A percentile compares a stretch with the other conserved stretches of the same genome.
Evolutionary conservation across 2,797 vertebrate species (phyloP).

Genomic region (Pterois miles): DNA sequence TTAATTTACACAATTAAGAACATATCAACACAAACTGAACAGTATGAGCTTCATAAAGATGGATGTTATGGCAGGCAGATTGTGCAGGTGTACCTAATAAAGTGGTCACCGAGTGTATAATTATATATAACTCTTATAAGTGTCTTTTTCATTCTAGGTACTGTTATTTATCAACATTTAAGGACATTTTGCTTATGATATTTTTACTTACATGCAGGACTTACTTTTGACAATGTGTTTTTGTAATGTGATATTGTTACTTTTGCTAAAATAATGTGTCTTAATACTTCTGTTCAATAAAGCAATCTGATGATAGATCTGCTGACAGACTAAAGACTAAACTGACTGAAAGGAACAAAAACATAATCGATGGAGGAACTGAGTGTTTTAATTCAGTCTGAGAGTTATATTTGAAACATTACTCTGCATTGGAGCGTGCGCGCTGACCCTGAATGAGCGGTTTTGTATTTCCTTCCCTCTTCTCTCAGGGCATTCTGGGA

Average conservation of each 20-base stretch:
- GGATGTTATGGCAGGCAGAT: background rate
- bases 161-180: background rate
- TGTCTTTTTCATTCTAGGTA: background rate
- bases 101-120: background rate
- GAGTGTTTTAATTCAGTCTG: background rate
- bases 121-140: background rate
- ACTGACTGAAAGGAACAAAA: background rate
- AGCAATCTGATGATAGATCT: background rate
- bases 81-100: background rate
- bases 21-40: background rate
- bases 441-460: background rate
- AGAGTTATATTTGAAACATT: background rate
- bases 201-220: background rate
- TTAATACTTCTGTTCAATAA: background rate
- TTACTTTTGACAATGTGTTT: background rate
- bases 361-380: background rate
- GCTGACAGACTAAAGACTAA: background rate
- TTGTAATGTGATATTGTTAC: background rate
- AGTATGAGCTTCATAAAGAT: background rate
- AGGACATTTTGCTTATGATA: background rate
- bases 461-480: constrained; percentile 31
- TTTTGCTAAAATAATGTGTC: background rate
- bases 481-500: constrained; percentile 90
- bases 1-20: background rate
- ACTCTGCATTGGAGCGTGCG: background rate